Evolutionary conservation across 2,888 invertebrate genomes (phyloP).

Genomic region (Xanthorhoe designata): DNA sequence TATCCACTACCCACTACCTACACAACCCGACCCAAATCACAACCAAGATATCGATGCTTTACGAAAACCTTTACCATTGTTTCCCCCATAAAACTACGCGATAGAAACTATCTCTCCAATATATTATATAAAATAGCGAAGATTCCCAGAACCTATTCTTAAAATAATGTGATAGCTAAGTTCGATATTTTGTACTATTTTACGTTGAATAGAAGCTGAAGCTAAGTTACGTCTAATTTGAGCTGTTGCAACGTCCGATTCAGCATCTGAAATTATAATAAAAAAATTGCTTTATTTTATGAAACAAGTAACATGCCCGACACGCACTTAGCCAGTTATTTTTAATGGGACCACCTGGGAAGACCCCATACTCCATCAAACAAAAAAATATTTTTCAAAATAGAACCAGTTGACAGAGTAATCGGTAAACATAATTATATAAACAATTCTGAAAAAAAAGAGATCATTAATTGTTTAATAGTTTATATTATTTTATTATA

Average conservation of each 20-base stretch:
- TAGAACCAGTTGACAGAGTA: too few relatives aligned
- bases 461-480: too few relatives aligned
- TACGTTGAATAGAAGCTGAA: constrained; percentile 49
- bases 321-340: too few relatives aligned
- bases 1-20: constrained; percentile 51
- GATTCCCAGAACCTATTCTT: constrained; percentile 52
- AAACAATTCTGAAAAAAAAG: too few relatives aligned
- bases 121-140: constrained; percentile 70
- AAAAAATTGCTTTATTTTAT: background rate
- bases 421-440: too few relatives aligned
- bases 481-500: too few relatives aligned
- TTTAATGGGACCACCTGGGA: too few relatives aligned
- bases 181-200: constrained; percentile 80
- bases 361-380: too few relatives aligned
- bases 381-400: too few relatives aligned
- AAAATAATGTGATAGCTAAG: constrained; percentile 57
- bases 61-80: constrained; percentile 80
- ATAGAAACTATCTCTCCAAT: constrained; percentile 59
- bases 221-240: constrained; percentile 65
- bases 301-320: too few relatives aligned
- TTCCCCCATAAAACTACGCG: constrained; percentile 71
- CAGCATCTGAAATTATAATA: constrained; percentile 76
- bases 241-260: constrained; percentile 77
- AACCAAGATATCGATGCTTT: constrained; percentile 81
- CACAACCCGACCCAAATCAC: constrained; percentile 72